phyloP scores from a whole-genome alignment of 1,140 invertebrate species.

The Brachionus rubens region DNA sequence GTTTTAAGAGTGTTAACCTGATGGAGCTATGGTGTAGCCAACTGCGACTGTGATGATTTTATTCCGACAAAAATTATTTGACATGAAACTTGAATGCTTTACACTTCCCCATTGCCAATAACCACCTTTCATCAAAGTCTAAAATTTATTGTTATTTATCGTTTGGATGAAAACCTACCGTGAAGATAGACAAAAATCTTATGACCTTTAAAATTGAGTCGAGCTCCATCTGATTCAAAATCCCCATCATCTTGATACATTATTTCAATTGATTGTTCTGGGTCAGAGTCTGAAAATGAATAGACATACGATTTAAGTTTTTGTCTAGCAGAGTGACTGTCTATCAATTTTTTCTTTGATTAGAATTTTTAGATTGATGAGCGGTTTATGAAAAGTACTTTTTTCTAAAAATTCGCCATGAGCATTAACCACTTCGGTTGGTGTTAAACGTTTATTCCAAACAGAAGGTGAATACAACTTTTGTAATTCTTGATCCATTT shows the following conservation, averaged over 20 bases:
- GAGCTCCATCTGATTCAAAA: not conserved
- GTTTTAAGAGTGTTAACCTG: not conserved
- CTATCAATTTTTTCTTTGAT: too few species aligned
- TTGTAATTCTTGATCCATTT: slow-evolving; percentile 18
- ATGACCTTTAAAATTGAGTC: not conserved
- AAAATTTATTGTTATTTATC: not conserved
- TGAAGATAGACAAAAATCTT: slow-evolving; percentile 42
- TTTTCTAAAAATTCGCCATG: slow-evolving; percentile 19
- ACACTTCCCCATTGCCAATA: slow-evolving; percentile 46
- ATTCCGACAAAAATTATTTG: not conserved
- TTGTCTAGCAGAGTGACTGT: not conserved
- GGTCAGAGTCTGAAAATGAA: not conserved
- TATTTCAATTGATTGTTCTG: slow-evolving; percentile 38
- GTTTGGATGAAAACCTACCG: not conserved
- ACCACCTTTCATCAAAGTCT: not conserved
- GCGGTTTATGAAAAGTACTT: too few species aligned
- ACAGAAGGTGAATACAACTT: slow-evolving; percentile 38
- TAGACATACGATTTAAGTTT: not conserved
- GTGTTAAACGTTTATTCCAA: slow-evolving; percentile 32
- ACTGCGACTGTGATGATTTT: slow-evolving; percentile 13
- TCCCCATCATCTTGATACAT: not conserved
- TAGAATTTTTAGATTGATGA: too few species aligned
- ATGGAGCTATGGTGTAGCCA: slow-evolving; percentile 33
- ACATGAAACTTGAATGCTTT: slow-evolving; percentile 22
- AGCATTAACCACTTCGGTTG: slow-evolving; percentile 7